A percentile compares a stretch with the other conserved stretches of the same genome.
Conservation (phyloP, 1,140 invertebrate species). For the Bathynomus jamesi region DNA sequence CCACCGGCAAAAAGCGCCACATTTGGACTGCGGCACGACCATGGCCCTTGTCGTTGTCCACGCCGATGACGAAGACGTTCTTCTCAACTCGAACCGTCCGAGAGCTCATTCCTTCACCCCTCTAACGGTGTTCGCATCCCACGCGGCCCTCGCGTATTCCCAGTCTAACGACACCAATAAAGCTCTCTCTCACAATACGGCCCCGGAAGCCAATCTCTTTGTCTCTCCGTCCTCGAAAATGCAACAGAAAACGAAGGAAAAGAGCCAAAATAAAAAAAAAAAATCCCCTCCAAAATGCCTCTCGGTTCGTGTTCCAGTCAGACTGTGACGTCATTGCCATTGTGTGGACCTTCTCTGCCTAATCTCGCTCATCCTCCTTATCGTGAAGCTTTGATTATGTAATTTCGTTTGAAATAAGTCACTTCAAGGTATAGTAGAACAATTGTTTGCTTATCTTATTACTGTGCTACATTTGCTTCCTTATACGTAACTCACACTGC, state of each 20-base stretch:
- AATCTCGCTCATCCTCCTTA: not conserved
- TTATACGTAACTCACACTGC: not conserved
- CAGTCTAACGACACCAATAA: not conserved
- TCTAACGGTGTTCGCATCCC: not conserved
- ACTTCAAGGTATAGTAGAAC: too few species aligned
- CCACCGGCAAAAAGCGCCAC: not conserved
- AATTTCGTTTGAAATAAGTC: too few species aligned
- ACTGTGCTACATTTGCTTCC: too few species aligned
- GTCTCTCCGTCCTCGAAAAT: not conserved
- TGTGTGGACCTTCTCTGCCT: not conserved
- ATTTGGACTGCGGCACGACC: not conserved
- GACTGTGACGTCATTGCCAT: not conserved
- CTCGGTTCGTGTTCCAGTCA: not conserved
- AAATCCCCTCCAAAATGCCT: not conserved
- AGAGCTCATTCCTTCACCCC: not conserved
- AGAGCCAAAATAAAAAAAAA: not conserved
- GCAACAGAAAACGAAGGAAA: not conserved
- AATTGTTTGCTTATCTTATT: too few species aligned
- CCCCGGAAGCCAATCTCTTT: not conserved
- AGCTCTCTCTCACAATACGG: not conserved
- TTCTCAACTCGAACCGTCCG: not conserved
- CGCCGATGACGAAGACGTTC: not conserved
- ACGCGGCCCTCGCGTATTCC: not conserved
- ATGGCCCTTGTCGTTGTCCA: not conserved
- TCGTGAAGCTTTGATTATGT: not conserved